Evolutionary conservation across 2,888 invertebrate species (phyloP).

Genomic region (Geophilus truncorum): DNA sequence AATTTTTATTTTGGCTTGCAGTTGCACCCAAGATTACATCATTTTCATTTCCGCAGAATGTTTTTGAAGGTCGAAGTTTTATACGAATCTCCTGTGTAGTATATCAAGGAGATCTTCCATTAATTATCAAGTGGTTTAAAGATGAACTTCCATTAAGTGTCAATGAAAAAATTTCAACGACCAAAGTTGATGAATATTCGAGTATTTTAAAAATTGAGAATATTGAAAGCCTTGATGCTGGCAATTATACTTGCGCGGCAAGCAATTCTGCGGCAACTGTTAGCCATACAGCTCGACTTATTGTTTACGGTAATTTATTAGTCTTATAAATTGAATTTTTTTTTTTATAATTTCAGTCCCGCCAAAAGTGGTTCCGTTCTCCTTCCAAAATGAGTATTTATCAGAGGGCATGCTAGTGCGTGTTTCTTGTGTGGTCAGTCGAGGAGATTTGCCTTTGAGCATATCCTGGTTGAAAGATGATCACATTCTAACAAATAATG

Average conservation of each 20-base stretch:
- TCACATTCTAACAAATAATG: conserved; percentile 10
- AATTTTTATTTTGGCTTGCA: background rate
- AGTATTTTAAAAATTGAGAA: conserved; percentile 40
- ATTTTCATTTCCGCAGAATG: background rate
- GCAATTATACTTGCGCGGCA: conserved; percentile 37
- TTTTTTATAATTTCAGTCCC: conserved; percentile 33
- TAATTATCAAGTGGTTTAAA: background rate
- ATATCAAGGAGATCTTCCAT: background rate
- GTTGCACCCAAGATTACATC: conserved; percentile 17
- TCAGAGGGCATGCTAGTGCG: conserved; percentile 34
- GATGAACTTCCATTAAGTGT: background rate
- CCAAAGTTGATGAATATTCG: conserved; percentile 33
- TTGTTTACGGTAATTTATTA: background rate
- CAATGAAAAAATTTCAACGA: background rate
- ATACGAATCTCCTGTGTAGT: background rate
- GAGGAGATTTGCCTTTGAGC: conserved; percentile 34
- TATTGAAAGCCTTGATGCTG: conserved; percentile 38
- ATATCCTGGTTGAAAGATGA: conserved; percentile 36
- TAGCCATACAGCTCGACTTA: conserved; percentile 31
- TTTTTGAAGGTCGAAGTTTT: background rate
- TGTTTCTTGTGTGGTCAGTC: conserved; percentile 35
- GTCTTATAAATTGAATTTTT: no score
- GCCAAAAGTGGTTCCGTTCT: conserved; percentile 36
- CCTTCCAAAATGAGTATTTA: conserved; percentile 31
- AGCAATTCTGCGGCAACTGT: conserved; percentile 33